phyloP scores from a whole-genome alignment of 2,113 vertebrate species.

The Nothobranchius kuhntae region DNA sequence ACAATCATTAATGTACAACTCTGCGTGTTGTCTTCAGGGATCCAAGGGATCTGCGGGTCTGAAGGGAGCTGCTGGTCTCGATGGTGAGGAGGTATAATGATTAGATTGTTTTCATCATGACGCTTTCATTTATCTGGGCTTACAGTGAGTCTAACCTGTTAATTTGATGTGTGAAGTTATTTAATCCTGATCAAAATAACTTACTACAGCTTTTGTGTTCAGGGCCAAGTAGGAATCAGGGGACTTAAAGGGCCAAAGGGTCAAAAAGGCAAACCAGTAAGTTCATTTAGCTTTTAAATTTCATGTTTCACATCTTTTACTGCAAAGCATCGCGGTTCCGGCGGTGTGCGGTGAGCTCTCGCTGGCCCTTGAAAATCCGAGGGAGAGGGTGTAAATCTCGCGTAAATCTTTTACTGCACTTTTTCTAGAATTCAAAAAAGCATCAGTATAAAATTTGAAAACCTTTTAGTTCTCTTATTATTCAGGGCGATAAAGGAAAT shows the following conservation, averaged over 20 bases:
- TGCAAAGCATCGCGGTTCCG: too few relatives aligned
- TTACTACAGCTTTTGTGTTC: conserved; percentile 7
- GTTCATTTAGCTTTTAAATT: conserved; percentile 29
- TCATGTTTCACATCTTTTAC: too few relatives aligned
- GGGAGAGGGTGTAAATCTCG: too few relatives aligned
- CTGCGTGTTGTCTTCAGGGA: conserved; percentile 64
- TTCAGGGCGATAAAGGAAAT: conserved; percentile 74
- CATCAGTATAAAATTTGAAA: too few relatives aligned
- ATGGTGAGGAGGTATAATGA: conserved; percentile 85
- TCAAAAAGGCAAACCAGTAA: conserved; percentile 68
- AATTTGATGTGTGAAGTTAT: too few relatives aligned
- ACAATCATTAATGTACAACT: background rate
- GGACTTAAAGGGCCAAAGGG: conserved; percentile 62
- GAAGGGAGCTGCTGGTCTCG: conserved; percentile 74
- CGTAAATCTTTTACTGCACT: too few relatives aligned
- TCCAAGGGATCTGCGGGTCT: conserved; percentile 62
- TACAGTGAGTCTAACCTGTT: background rate
- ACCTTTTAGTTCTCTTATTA: background rate
- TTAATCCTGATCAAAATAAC: too few relatives aligned
- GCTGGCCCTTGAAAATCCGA: too few relatives aligned
- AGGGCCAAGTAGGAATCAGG: conserved; percentile 69
- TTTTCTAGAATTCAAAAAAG: too few relatives aligned
- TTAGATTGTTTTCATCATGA: conserved; percentile 59
- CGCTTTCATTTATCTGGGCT: background rate
- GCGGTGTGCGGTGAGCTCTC: too few relatives aligned